phyloP scores from a whole-genome alignment of 1,140 invertebrate genomes.

The Trichonephila inaurata region DNA sequence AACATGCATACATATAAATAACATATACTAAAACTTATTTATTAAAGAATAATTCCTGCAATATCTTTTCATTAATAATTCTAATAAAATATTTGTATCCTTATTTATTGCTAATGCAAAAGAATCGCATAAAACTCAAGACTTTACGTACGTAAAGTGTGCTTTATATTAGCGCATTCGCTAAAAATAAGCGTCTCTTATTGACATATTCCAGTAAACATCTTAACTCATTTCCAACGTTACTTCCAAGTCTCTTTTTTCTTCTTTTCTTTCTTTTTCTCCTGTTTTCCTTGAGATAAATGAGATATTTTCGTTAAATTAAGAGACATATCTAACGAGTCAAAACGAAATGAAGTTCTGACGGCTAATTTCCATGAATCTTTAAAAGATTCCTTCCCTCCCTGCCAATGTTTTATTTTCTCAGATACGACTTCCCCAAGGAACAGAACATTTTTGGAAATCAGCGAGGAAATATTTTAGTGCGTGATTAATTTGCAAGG shows the following conservation, averaged over 20 bases:
- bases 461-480: neutral
- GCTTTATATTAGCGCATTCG: too few relatives aligned
- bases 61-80: too few relatives aligned
- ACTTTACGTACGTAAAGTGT: too few relatives aligned
- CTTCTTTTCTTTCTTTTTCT: neutral
- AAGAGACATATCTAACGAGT: conserved; percentile 17
- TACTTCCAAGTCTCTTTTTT: neutral
- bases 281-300: neutral
- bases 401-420: neutral
- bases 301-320: conserved; percentile 36
- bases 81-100: too few relatives aligned
- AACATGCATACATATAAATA: too few relatives aligned
- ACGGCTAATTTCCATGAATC: conserved; percentile 34
- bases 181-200: neutral
- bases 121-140: too few relatives aligned
- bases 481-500: conserved; percentile 10
- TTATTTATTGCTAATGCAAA: too few relatives aligned
- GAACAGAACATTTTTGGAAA: neutral
- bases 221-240: neutral
- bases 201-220: neutral
- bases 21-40: too few relatives aligned
- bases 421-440: neutral
- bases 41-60: too few relatives aligned
- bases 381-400: conserved; percentile 6
- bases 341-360: neutral